These are phyloP conservation scores for Crematogaster levior DNA, from an alignment of 2,888 invertebrate species.

Conservation along the genomic window DNA sequence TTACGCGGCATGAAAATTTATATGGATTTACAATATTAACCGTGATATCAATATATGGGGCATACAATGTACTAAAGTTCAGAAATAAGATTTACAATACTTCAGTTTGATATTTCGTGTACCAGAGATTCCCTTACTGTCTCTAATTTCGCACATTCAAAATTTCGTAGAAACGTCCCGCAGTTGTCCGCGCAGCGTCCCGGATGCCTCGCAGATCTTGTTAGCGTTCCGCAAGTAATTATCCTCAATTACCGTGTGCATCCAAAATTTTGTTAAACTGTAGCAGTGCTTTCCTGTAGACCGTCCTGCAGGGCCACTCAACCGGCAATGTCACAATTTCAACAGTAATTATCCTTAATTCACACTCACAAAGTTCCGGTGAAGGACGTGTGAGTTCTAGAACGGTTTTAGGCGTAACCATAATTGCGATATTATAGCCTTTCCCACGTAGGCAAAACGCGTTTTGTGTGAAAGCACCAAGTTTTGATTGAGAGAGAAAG, in stretches of 20 bases:
- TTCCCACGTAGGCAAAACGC: not conserved
- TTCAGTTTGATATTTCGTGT: not conserved
- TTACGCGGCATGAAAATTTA: not conserved
- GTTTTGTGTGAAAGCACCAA: not conserved
- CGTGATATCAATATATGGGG: not conserved
- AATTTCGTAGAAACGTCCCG: conserved; percentile 39
- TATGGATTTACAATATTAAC: not conserved
- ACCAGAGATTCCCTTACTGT: not conserved
- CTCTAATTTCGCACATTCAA: conserved; percentile 23
- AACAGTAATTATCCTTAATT: conserved; percentile 48
- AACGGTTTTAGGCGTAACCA: conserved; percentile 10
- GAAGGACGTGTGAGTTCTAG: conserved; percentile 23
- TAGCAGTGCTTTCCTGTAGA: conserved; percentile 32
- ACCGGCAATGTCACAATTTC: conserved; percentile 48
- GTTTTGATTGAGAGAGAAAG: conserved; percentile 15
- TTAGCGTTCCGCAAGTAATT: conserved; percentile 54
- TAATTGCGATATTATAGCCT: conserved; percentile 35
- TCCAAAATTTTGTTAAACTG: conserved; percentile 49
- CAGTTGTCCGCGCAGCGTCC: conserved; percentile 33
- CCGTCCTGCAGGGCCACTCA: conserved; percentile 43
- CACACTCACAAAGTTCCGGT: conserved; percentile 30
- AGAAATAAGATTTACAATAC: not conserved
- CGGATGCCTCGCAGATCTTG: conserved; percentile 27
- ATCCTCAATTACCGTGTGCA: conserved; percentile 51
- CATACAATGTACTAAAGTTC: not conserved